A percentile compares a stretch with the other conserved stretches of the same genome.
Conservation (phyloP, 2,888 invertebrate species). For the Elmis aenea region DNA sequence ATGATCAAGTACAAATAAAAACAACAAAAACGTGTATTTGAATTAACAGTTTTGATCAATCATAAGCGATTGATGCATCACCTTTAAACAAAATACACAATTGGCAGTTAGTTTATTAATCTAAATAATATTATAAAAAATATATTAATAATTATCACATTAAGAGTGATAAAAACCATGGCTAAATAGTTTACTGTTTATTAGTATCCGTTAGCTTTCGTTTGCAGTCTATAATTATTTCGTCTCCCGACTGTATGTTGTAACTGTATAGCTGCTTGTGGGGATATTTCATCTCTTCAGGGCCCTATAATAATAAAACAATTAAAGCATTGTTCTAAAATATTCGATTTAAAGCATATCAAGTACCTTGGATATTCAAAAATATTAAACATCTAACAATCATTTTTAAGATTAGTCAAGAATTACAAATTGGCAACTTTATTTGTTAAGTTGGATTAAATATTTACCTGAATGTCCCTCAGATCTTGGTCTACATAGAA, state of each 20-base stretch:
- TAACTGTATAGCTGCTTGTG: constrained; percentile 88
- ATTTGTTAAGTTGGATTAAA: too few species aligned
- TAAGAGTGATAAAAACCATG: too few species aligned
- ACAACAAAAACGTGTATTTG: too few species aligned
- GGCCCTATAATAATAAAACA: constrained; percentile 54
- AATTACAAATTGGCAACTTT: constrained; percentile 3
- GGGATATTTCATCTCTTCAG: constrained; percentile 85
- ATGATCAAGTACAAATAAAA: too few species aligned
- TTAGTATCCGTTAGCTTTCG: constrained; percentile 44
- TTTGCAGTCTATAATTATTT: constrained; percentile 84
- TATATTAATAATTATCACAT: neutral
- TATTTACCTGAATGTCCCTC: constrained; percentile 49
- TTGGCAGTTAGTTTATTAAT: constrained; percentile 9
- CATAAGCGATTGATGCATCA: too few species aligned
- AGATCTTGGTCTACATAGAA: constrained; percentile 84
- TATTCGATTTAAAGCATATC: too few species aligned
- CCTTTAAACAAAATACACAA: too few species aligned
- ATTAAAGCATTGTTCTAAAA: too few species aligned
- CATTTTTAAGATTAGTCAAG: constrained; percentile 1
- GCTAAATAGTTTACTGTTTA: neutral
- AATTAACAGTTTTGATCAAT: too few species aligned
- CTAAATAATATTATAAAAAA: neutral
- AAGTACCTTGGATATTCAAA: constrained; percentile 4
- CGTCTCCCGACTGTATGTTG: constrained; percentile 84
- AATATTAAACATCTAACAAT: constrained; percentile 3